Conservation (phyloP, 2,888 invertebrate genomes). For the Toxonevra muliebris region DNA sequence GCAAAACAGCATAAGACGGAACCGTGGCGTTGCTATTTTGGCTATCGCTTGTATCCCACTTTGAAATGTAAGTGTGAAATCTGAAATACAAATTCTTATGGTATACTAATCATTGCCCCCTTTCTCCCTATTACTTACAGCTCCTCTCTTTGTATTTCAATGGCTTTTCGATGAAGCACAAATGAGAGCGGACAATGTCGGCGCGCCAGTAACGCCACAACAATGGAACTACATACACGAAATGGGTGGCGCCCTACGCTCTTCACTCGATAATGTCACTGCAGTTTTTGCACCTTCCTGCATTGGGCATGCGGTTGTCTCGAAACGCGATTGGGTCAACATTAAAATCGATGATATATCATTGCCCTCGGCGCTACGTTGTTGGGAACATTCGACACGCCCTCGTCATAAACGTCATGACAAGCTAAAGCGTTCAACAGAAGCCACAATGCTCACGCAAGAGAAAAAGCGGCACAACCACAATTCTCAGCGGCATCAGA, state of each 20-base stretch:
- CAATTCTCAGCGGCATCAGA: conserved; percentile 50
- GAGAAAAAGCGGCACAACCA: conserved; percentile 44
- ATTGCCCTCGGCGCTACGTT: conserved; percentile 83
- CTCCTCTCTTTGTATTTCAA: conserved; percentile 92
- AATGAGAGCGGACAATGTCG: conserved; percentile 91
- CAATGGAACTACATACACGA: conserved; percentile 95
- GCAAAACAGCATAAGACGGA: conserved; percentile 74
- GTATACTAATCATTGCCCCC: conserved; percentile 22
- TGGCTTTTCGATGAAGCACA: conserved; percentile 96
- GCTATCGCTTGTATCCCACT: conserved; percentile 86
- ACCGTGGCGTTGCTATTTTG: conserved; percentile 93
- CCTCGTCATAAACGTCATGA: conserved; percentile 56
- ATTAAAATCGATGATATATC: conserved; percentile 87
- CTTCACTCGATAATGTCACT: conserved; percentile 84
- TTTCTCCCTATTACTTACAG: conserved; percentile 64
- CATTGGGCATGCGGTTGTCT: conserved; percentile 89
- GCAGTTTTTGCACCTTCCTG: conserved; percentile 94
- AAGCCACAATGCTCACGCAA: conserved; percentile 46
- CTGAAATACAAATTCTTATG: not conserved
- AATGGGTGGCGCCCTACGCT: conserved; percentile 84
- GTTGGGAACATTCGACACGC: conserved; percentile 80
- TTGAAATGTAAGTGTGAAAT: conserved; percentile 72
- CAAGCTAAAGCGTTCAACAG: conserved; percentile 55
- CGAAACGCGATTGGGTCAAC: conserved; percentile 86
- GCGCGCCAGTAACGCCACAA: conserved; percentile 85